Evolutionary conservation across 2,113 vertebrate genomes (phyloP).

Genomic region (Colistium nudipinnis): DNA sequence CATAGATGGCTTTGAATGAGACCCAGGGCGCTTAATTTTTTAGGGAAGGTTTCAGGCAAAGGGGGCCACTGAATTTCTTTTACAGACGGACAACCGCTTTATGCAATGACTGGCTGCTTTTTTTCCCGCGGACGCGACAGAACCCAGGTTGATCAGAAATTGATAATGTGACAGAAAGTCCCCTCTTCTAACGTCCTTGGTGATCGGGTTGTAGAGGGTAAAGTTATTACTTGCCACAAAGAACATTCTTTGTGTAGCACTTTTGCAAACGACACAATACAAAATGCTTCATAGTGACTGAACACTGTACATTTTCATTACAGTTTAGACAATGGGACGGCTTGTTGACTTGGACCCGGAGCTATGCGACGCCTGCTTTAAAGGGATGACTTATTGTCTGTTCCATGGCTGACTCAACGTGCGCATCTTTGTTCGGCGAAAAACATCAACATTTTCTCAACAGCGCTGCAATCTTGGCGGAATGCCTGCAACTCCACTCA

Average conservation of each 20-base stretch:
- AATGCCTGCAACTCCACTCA: not conserved
- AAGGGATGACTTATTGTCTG: slow-evolving; percentile 1
- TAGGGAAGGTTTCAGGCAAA: no score
- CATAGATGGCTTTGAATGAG: no score
- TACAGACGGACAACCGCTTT: no score
- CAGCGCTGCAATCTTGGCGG: not conserved
- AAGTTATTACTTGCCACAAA: not conserved
- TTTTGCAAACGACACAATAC: not conserved
- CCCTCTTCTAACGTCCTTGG: not conserved
- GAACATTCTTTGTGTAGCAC: not conserved
- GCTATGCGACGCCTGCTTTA: not conserved
- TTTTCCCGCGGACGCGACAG: no score
- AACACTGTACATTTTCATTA: not conserved
- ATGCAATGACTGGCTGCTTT: no score
- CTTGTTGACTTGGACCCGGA: not conserved
- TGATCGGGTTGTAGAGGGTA: not conserved
- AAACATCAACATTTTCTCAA: not conserved
- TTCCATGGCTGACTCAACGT: not conserved
- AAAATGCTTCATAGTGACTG: not conserved
- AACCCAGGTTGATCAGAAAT: not conserved
- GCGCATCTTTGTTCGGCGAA: not conserved
- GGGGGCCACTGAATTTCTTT: no score
- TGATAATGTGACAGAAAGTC: not conserved
- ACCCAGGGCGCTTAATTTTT: no score
- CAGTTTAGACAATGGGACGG: not conserved